Evolutionary conservation across 2,797 vertebrate genomes (phyloP).

Genomic region (Urosaurus nigricauda): DNA sequence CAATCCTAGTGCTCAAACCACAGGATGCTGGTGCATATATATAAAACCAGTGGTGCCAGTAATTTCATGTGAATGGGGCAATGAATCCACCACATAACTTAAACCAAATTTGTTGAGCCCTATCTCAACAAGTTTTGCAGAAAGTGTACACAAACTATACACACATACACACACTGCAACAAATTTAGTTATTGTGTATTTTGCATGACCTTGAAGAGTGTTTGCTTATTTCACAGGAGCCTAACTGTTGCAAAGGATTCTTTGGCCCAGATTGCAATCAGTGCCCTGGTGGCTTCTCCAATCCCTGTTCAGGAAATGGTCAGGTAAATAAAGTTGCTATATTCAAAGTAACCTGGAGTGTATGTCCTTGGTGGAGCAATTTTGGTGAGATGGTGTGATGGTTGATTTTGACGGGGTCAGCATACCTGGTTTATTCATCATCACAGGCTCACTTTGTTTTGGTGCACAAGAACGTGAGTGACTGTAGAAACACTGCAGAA

Average conservation of each 20-base stretch:
- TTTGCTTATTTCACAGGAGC: slow-evolving; percentile 78
- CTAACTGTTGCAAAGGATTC: slow-evolving; percentile 90
- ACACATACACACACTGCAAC: background rate
- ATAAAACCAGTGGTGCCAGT: background rate
- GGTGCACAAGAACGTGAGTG: background rate
- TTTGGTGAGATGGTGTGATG: background rate
- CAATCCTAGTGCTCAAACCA: background rate
- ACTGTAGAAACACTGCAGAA: background rate
- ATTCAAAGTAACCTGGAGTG: background rate
- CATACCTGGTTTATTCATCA: background rate
- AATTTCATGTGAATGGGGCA: no score
- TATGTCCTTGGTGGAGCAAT: background rate
- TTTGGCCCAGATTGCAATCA: slow-evolving; percentile 87
- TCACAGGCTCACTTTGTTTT: background rate
- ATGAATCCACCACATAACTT: no score
- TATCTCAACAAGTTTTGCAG: background rate
- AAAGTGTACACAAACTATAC: background rate
- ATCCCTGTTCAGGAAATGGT: slow-evolving; percentile 89
- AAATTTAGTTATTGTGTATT: background rate
- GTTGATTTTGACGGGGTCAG: background rate
- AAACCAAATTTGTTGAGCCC: no score
- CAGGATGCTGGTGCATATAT: background rate
- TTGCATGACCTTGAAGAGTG: background rate
- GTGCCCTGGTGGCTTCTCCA: slow-evolving; percentile 88
- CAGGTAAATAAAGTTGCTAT: slow-evolving; percentile 78